Conservation (phyloP, 2,113 vertebrate genomes). For the Rhadina sibilatrix region DNA sequence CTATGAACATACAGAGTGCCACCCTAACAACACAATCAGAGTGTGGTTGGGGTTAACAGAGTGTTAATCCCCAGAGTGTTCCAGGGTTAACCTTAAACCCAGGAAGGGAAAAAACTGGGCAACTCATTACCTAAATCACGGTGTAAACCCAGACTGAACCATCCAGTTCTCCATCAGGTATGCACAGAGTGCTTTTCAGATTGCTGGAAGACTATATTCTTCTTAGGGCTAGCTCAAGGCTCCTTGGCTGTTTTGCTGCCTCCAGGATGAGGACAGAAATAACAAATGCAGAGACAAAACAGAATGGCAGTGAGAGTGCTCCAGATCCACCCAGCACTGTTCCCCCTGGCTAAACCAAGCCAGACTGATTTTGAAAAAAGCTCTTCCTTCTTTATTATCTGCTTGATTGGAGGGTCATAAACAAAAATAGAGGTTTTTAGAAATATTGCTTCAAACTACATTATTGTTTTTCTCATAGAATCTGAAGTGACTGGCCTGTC, state of each 20-base stretch:
- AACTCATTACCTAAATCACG: neutral
- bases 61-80: too few relatives aligned
- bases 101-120: neutral
- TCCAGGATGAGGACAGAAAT: neutral
- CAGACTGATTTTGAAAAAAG: neutral
- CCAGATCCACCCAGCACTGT: neutral
- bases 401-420: neutral
- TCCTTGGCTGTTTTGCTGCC: neutral
- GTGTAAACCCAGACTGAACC: neutral
- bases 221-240: neutral
- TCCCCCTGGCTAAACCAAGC: neutral
- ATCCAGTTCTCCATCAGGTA: neutral
- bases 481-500: neutral
- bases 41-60: too few relatives aligned
- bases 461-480: neutral
- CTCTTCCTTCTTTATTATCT: neutral
- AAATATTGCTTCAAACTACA: neutral
- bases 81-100: accelerated
- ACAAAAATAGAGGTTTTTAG: neutral
- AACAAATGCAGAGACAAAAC: neutral
- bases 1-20: neutral
- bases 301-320: neutral
- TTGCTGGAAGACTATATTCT: neutral
- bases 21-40: neutral
- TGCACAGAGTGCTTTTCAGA: neutral